Base-by-base conservation (phyloP, 2,797 vertebrate species). In the Typhlichthys eigenmanni region DNA sequence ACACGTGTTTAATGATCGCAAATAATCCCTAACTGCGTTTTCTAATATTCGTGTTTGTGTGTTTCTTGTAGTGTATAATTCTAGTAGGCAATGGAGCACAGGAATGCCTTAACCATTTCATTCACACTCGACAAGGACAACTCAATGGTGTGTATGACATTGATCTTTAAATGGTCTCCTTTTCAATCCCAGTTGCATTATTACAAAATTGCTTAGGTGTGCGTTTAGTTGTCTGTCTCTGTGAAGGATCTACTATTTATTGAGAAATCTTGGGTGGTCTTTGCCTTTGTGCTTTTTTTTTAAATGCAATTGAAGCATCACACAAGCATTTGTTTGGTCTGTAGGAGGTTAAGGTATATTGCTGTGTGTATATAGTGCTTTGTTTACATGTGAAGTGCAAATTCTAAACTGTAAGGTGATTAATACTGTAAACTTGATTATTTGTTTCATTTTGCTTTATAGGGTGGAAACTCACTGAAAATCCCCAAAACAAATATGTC, bases 381-480 rank as follows among this genome's bases (percentile, higher is more conserved):
- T 38, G 34, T 38, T 38, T 38, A 6, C 38, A 7, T 38, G 38
- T 38, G 8, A 38, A 38, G 4, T 38, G 38, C 2, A 38, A 9
- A 2, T 38, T 9, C 0, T 6, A 38, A 38, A 38, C 7, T 38
- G 38, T 38, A 38, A 38, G 6, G 38, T 14, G 12, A 48, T 48
- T 13, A 48, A 54, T 47, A 11, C 45, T 38, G 10, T 24, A 4
- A 51, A 12, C 34, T 43, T 67, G 17, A 3, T 71, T 50, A 78
- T 67, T 65, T 66, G 75, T 38, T 17, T 12, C 56, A 14, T 45
- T 83, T 16, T 87, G 19, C 72, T 68, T 87, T 79, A 76, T 74
- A 92, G 90, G 75, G 81, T 74, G 86, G 78, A 82, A 86, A 82
- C 65, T 88, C 88, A 8, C 64, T 89, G 55, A 87, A 80, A 87